Evolutionary conservation across 2,888 invertebrate genomes (phyloP).

Genomic region (Drosophila testacea): DNA sequence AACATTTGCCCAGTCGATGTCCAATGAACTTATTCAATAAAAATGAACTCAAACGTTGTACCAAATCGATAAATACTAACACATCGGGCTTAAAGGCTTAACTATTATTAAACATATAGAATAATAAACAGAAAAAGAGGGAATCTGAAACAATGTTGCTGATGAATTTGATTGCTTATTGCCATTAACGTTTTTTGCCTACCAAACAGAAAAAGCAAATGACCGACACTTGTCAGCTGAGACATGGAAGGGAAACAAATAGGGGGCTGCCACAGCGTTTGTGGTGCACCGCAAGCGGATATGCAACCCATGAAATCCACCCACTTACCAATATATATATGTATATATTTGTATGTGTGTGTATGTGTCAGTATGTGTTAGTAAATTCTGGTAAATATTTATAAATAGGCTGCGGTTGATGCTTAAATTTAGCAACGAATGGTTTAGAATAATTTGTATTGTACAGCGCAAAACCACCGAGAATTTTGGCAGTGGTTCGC

Average conservation of each 20-base stretch:
- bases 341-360: slow-evolving; percentile 6
- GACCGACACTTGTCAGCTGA: slow-evolving; percentile 25
- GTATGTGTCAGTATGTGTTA: slow-evolving; percentile 17
- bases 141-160: not conserved
- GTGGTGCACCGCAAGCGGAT: slow-evolving; percentile 70
- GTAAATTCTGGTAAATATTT: slow-evolving; percentile 66
- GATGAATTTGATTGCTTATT: slow-evolving; percentile 49
- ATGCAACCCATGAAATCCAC: slow-evolving; percentile 33
- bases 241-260: not conserved
- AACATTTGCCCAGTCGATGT: not conserved
- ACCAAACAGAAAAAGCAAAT: slow-evolving; percentile 42
- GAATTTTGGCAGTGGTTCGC: slow-evolving; percentile 42
- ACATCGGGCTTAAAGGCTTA: not conserved
- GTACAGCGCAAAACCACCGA: slow-evolving; percentile 55
- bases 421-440: slow-evolving; percentile 62
- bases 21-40: not conserved
- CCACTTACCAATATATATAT: slow-evolving; percentile 12
- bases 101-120: not conserved
- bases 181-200: slow-evolving; percentile 40
- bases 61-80: not conserved
- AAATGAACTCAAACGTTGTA: not conserved
- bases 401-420: slow-evolving; percentile 70
- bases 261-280: slow-evolving; percentile 64
- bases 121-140: not conserved
- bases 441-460: slow-evolving; percentile 36